Base-by-base conservation (phyloP, 2,797 vertebrate genomes). In the Myiothlypis coronata region DNA sequence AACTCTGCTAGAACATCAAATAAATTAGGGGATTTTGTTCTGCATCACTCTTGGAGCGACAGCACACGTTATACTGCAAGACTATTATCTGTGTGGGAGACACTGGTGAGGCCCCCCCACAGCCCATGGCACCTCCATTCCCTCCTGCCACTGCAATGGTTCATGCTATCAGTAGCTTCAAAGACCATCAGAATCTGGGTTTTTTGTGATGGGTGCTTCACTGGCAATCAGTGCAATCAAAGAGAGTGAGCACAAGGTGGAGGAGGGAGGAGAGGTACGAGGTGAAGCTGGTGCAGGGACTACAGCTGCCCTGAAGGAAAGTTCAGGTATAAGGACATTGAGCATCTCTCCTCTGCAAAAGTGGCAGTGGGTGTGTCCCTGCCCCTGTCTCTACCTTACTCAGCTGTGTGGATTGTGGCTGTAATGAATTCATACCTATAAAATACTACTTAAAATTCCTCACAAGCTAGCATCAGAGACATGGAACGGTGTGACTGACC, bases 111-210 rank as follows among this genome's bases (percentile, higher is more conserved):
- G 39, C 30, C 22, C 12, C 12, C 34, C 19, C 43, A 71, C 18
- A 84, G n/a, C 17, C 27, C 1, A 0, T 1, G 18, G 41, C 12
- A 49, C 9, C n/a, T 74, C 3, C 35, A 52, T 43, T 64, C 30
- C 39, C 49, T 63, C 65, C 70, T 72, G 32, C 27, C 49, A 14
- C 59, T 63, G 32, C 44, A 67, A 18, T 9, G 28, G 55, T 20
- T 81, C 44, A 4, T 32, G 49, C 35, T 35, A 4, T 11, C 27
- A 5, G 28, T 15, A 71, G 21, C 57, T 59, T 23, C 44, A 68
- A 46, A 50, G 34, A 43, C 35, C 20, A 19, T 35, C 55, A 41
- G 41, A n/a, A 44, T 53, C 41, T 28, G 53, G 26, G 12, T 1
- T 1, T 9, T 35, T 52, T 53, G 22, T 37, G 49, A 7, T 0